Percentiles rank a stretch among this genome's conserved stretches.
Evolutionary conservation across 2,888 invertebrate genomes (phyloP).

Genomic region (Trachelus stipa): DNA sequence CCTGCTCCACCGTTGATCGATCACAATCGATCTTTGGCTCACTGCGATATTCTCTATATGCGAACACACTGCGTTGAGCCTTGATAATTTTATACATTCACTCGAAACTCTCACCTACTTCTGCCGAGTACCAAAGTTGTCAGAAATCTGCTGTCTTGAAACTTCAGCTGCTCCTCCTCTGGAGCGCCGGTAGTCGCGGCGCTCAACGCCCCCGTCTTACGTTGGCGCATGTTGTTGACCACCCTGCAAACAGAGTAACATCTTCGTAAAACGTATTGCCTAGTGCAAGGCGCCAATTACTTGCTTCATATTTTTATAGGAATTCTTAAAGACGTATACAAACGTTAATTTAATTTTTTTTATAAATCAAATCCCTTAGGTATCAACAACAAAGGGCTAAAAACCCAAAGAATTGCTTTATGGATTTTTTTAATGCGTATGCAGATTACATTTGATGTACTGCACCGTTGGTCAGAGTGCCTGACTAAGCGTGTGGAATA

Average conservation of each 20-base stretch:
- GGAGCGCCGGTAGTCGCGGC: conserved; percentile 41
- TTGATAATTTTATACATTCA: background rate
- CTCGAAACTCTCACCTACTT: conserved; percentile 52
- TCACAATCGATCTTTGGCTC: background rate
- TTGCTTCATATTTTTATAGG: background rate
- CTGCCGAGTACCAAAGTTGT: conserved; percentile 61
- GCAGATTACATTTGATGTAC: background rate
- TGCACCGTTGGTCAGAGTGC: background rate
- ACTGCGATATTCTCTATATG: background rate
- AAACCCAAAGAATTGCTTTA: background rate
- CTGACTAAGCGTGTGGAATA: conserved; percentile 53
- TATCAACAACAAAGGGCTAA: background rate
- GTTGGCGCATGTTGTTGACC: conserved; percentile 58
- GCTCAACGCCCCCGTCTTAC: conserved; percentile 49
- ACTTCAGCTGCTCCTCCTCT: conserved; percentile 57
- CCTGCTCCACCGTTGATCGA: background rate
- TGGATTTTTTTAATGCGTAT: background rate
- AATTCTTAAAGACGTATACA: background rate
- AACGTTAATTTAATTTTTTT: background rate
- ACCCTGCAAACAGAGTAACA: conserved; percentile 47
- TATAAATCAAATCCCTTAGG: background rate
- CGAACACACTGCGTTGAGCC: background rate
- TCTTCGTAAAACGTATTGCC: conserved; percentile 27
- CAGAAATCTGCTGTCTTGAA: conserved; percentile 60
- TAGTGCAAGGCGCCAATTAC: conserved; percentile 13